Percentiles rank a stretch among this genome's conserved stretches.
Evolutionary conservation across 2,113 vertebrate species (phyloP).

Genomic region (Ophiodon elongatus): DNA sequence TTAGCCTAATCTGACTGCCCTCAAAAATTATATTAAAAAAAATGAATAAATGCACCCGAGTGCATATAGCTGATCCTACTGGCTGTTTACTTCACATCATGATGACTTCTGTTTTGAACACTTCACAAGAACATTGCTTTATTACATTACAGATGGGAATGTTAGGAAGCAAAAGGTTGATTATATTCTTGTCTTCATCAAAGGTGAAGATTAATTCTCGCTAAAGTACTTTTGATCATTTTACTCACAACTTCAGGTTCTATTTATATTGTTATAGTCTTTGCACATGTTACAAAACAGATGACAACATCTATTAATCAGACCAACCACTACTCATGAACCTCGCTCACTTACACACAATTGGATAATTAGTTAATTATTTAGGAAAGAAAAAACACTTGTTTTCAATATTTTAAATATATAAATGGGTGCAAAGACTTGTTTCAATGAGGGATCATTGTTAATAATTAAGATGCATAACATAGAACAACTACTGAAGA

Average conservation of each 20-base stretch:
- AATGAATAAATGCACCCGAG: conserved; percentile 16
- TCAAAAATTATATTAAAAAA: conserved; percentile 26
- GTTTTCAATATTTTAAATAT: background rate
- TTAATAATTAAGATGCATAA: background rate
- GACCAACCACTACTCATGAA: background rate
- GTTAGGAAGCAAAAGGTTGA: background rate
- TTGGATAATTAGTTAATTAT: background rate
- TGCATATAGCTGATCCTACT: background rate
- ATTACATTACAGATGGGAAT: background rate
- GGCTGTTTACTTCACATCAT: conserved; percentile 2
- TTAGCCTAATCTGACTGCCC: conserved; percentile 40
- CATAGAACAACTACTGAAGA: background rate
- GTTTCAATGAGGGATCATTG: background rate
- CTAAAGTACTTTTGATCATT: background rate
- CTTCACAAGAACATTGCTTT: background rate
- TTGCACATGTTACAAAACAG: background rate
- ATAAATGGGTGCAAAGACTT: background rate
- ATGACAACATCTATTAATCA: background rate
- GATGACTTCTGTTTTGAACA: background rate
- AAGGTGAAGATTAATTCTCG: conserved; percentile 2
- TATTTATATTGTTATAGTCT: background rate
- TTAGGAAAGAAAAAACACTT: background rate
- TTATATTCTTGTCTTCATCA: conserved; percentile 4
- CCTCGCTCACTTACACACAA: background rate
- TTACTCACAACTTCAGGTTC: background rate